Evolutionary conservation across 2,797 vertebrate genomes (phyloP).

Genomic region (Limnodromus scolopaceus): DNA sequence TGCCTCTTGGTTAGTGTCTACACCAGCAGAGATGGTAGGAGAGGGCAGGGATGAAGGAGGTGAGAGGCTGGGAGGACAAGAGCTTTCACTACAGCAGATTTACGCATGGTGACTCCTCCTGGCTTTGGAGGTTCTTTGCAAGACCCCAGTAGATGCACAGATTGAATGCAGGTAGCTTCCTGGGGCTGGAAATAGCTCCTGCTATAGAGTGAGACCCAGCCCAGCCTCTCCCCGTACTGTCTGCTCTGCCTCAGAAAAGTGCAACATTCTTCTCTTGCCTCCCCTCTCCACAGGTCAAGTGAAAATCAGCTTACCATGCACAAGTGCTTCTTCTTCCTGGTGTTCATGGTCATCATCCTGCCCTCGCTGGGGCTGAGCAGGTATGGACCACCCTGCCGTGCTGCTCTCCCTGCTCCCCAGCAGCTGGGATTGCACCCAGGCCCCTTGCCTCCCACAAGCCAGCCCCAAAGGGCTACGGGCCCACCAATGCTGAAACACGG

Average conservation of each 20-base stretch:
- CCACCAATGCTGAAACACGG: fast-evolving
- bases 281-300: constrained; percentile 80
- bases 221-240: not conserved
- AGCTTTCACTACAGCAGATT: not conserved
- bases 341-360: constrained; percentile 97
- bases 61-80: not conserved
- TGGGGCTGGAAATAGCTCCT: not conserved
- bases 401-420: not conserved
- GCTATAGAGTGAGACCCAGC: not conserved
- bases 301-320: constrained; percentile 95
- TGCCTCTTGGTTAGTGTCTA: not conserved
- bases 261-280: not conserved
- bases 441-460: fast-evolving
- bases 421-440: fast-evolving
- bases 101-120: not conserved
- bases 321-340: constrained; percentile 94
- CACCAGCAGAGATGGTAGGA: not conserved
- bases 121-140: not conserved
- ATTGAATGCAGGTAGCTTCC: not conserved
- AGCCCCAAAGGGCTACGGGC: not conserved
- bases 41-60: not conserved
- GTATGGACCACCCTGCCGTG: constrained; percentile 60
- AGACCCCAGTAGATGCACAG: not conserved
- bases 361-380: constrained; percentile 94
- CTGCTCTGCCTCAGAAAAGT: not conserved